phyloP scores from a whole-genome alignment of 1,140 invertebrate genomes.

The Hylyphantes graminicola region DNA sequence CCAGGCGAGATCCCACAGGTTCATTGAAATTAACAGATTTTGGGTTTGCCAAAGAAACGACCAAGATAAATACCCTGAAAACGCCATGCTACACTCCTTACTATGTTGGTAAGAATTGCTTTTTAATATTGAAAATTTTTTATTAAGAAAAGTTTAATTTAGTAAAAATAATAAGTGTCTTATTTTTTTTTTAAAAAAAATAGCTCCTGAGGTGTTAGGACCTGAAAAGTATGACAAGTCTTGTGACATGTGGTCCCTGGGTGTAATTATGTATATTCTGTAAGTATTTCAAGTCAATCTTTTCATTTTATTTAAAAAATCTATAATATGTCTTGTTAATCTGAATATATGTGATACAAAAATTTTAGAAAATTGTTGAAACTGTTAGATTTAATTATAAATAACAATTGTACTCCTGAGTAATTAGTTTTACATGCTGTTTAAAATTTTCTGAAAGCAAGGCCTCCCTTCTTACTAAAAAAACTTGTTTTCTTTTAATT shows the following conservation, averaged over 20 bases:
- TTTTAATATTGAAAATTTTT: background rate
- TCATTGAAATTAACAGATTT: conserved; percentile 97
- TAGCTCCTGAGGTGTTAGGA: conserved; percentile 94
- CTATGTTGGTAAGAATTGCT: conserved; percentile 79
- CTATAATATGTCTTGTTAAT: background rate
- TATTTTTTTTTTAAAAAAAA: conserved; percentile 2
- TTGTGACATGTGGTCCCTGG: conserved; percentile 98
- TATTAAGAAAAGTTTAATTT: background rate
- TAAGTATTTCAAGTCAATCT: conserved; percentile 72
- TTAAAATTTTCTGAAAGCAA: too few relatives aligned
- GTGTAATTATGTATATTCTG: conserved; percentile 98
- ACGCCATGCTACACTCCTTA: conserved; percentile 99
- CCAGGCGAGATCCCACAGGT: conserved; percentile 71
- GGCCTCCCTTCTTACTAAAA: too few relatives aligned
- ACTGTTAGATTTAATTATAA: too few relatives aligned
- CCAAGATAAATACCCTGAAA: conserved; percentile 83
- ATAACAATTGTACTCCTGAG: too few relatives aligned
- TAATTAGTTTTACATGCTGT: too few relatives aligned
- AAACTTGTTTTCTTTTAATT: too few relatives aligned
- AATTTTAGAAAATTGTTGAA: too few relatives aligned
- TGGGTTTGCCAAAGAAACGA: conserved; percentile 99
- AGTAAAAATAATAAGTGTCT: conserved; percentile 2
- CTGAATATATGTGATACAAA: background rate
- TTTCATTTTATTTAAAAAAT: background rate
- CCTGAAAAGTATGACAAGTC: conserved; percentile 98